phyloP scores from a whole-genome alignment of 2,113 vertebrate genomes.

The Ciconia maguari region DNA sequence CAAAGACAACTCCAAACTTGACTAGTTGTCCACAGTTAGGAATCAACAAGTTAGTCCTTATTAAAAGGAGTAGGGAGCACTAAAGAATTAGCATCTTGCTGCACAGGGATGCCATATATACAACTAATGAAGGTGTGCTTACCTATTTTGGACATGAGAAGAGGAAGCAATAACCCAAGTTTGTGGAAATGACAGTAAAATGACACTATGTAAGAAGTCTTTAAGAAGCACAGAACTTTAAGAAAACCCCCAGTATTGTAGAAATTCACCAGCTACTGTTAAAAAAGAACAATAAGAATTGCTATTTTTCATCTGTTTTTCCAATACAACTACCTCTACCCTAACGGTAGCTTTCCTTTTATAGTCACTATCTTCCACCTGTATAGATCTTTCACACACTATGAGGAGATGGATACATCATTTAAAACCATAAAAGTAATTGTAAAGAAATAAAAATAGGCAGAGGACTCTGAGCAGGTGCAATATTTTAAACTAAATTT shows the following conservation, averaged over 20 bases:
- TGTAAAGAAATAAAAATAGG: slow-evolving; percentile 30
- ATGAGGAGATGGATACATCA: background rate
- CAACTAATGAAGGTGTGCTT: background rate
- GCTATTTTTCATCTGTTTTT: background rate
- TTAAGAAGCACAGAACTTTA: background rate
- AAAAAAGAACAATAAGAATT: background rate
- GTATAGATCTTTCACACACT: background rate
- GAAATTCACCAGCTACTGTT: background rate
- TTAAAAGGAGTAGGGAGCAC: background rate
- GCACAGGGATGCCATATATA: background rate
- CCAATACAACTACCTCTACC: background rate
- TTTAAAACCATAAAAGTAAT: slow-evolving; percentile 15
- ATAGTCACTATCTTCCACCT: background rate
- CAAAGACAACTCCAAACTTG: slow-evolving; percentile 8
- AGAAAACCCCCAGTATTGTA: background rate
- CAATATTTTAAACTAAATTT: slow-evolving; percentile 19
- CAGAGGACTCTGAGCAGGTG: background rate
- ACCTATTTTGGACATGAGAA: background rate
- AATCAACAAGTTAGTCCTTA: slow-evolving; percentile 13
- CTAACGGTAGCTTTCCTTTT: background rate
- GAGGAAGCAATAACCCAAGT: background rate
- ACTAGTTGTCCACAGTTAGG: background rate
- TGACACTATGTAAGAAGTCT: background rate
- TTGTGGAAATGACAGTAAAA: background rate
- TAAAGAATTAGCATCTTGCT: background rate